Evolutionary conservation across 1,140 invertebrate genomes (phyloP).

Genomic region (Calephelis nemesis): DNA sequence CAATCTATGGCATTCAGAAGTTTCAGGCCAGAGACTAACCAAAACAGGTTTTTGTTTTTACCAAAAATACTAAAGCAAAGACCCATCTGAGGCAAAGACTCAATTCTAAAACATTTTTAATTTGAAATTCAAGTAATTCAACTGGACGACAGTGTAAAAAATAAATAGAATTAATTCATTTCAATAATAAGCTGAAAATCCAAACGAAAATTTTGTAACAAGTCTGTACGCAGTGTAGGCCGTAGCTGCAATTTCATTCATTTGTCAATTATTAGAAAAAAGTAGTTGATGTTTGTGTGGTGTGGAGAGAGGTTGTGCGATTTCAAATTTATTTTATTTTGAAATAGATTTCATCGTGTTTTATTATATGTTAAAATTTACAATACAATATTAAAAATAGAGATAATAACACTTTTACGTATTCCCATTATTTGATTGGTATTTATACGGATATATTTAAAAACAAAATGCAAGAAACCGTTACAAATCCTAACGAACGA

Average conservation of each 20-base stretch:
- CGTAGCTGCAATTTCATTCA: not conserved
- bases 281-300: slow-evolving; percentile 50
- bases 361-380: slow-evolving; percentile 9
- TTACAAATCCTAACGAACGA: slow-evolving; percentile 68
- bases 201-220: too few species aligned
- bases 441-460: slow-evolving; percentile 30
- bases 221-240: too few species aligned
- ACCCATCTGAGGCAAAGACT: too few species aligned
- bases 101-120: too few species aligned
- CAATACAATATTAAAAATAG: not conserved
- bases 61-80: too few species aligned
- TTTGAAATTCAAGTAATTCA: too few species aligned
- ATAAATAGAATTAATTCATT: too few species aligned
- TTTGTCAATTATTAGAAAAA: slow-evolving; percentile 22
- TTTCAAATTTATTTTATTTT: slow-evolving; percentile 54
- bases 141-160: too few species aligned
- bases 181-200: too few species aligned
- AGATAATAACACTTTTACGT: not conserved
- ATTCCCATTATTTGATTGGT: not conserved
- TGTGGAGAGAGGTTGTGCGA: slow-evolving; percentile 48
- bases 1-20: not conserved
- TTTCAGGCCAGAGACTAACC: too few species aligned
- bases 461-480: slow-evolving; percentile 73
- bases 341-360: not conserved
- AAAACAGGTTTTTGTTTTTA: too few species aligned